Conservation (phyloP, 2,888 invertebrate species). For the Tenthredo distinguenda region DNA sequence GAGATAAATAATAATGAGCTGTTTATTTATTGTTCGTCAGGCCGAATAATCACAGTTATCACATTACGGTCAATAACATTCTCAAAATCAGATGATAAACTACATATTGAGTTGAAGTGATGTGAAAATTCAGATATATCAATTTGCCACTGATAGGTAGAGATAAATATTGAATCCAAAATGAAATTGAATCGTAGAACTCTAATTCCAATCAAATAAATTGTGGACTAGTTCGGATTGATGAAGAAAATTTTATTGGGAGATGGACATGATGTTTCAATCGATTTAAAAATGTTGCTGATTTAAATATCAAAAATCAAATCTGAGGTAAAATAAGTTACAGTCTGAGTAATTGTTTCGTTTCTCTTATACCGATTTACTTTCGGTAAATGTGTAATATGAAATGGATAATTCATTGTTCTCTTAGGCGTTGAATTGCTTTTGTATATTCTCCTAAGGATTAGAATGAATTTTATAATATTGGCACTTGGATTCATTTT, state of each 20-base stretch:
- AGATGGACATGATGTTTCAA: not conserved
- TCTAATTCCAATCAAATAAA: not conserved
- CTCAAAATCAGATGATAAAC: not conserved
- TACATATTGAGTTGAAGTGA: not conserved
- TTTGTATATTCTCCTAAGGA: not conserved
- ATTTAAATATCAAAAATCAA: not conserved
- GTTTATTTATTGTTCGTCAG: not conserved
- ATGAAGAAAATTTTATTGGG: not conserved
- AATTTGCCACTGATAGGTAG: not conserved
- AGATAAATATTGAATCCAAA: not conserved
- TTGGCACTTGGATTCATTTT: conserved; percentile 18
- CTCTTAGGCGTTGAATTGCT: not conserved
- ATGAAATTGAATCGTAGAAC: not conserved
- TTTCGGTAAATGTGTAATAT: not conserved
- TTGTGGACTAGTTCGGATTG: not conserved
- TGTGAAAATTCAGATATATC: not conserved
- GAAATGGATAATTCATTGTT: not conserved
- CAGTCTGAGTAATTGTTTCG: not conserved
- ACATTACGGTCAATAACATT: not conserved
- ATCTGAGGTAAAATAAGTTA: not conserved
- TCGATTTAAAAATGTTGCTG: not conserved
- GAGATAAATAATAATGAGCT: not conserved
- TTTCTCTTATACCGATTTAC: not conserved
- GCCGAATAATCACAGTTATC: not conserved
- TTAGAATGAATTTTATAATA: conserved; percentile 1